Base-by-base conservation (phyloP, 2,888 invertebrate genomes). In the Netelia melanura region DNA sequence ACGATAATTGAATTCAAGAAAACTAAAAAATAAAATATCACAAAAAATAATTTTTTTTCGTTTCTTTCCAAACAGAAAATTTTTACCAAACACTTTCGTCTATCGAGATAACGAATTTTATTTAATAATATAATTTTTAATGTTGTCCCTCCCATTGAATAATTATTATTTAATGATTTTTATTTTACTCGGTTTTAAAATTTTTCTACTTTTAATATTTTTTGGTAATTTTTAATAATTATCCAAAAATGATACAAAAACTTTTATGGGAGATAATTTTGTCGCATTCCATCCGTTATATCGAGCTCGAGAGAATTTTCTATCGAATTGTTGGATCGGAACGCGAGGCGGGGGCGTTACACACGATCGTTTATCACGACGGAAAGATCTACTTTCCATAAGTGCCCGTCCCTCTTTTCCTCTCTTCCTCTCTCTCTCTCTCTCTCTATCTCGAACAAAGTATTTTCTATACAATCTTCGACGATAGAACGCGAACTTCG, bases 261-360 rank as follows among this genome's bases (percentile, higher is more conserved):
- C 11, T 30, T 23, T 52, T 25, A 21, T 54, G 10, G 23, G 68
- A n/a, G 25, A 52, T 52, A 23, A 25, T 25, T 17, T 52, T 11
- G n/a, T 68, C 52, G 6, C 23, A 25, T 68, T 52, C n/a, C 2
- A 38, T 38, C 6, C 38, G 38, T 38, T 38, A 8, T 38, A 38
- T 3, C 43, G 61, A 44, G 25, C 70, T 17, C 10, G 25, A 52
- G 21, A 58, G 38, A 61, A 72, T 44, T 58, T 61, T 43, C 43
- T 72, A 58, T 58, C 58, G 17, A 72, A 21, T 72, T 43, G 44
- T 44, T 72, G 58, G 72, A 72, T 58, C 43, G 48, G 48, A 68
- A 68, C 52, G 21, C 14, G 11, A 48, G 48, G 2, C 56, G 2
- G 2, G n/a, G 1, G 11, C 56, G 56, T 21, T 8, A 56, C 17